phyloP scores from a whole-genome alignment of 2,113 vertebrate species.

The Equus quagga region DNA sequence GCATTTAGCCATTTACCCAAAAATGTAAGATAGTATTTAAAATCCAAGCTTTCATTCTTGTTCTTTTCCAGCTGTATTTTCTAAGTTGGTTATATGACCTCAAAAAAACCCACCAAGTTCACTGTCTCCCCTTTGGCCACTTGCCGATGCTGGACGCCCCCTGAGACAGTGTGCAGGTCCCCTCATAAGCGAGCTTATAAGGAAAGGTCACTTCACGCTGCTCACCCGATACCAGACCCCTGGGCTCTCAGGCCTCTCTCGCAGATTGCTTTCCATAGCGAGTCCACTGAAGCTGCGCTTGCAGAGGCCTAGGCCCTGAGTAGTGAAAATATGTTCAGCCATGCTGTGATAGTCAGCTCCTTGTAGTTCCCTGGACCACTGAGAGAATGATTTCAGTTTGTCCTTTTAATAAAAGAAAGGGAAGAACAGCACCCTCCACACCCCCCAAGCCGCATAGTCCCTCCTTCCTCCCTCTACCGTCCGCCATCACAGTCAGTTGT shows the following conservation, averaged over 20 bases:
- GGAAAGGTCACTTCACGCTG: conserved; percentile 69
- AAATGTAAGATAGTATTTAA: background rate
- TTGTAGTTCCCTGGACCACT: background rate
- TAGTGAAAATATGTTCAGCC: conserved; percentile 30
- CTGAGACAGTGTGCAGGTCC: conserved; percentile 53
- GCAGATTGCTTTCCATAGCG: conserved; percentile 70
- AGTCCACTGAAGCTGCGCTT: background rate
- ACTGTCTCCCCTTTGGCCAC: conserved; percentile 53
- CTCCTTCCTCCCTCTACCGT: background rate
- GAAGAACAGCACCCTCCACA: background rate
- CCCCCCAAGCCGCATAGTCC: background rate
- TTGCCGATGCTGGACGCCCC: conserved; percentile 43
- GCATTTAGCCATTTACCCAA: background rate
- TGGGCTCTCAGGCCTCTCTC: conserved; percentile 66
- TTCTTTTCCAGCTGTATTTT: conserved; percentile 46
- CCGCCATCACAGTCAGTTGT: background rate
- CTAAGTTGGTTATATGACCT: conserved; percentile 61
- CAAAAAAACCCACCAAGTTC: conserved; percentile 25
- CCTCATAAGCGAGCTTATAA: conserved; percentile 49
- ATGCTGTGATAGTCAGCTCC: background rate
- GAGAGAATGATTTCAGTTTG: conserved; percentile 53
- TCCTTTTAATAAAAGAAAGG: background rate
- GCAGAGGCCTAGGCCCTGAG: background rate
- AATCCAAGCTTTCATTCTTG: conserved; percentile 1
- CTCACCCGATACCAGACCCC: conserved; percentile 58